A percentile compares a stretch with the other conserved stretches of the same genome.
Evolutionary conservation across 2,888 invertebrate genomes (phyloP).

Genomic region (Autographa gamma): DNA sequence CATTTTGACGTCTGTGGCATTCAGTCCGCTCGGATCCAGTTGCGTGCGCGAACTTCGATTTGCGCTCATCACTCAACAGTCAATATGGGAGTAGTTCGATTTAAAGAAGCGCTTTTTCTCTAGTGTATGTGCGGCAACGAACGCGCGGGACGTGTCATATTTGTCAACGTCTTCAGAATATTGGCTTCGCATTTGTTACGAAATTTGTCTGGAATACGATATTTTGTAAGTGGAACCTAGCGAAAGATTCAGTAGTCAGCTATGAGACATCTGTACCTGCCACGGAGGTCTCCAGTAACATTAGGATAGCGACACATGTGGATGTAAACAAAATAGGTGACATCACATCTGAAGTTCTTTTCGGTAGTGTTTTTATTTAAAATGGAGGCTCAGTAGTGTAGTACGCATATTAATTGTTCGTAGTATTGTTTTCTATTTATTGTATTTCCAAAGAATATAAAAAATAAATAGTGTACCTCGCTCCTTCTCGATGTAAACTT

Average conservation of each 20-base stretch:
- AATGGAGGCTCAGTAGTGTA: no score
- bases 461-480: no score
- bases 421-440: no score
- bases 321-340: not conserved
- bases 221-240: slow-evolving; percentile 15
- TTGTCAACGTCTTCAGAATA: slow-evolving; percentile 70
- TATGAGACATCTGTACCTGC: not conserved
- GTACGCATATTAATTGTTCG: no score
- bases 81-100: slow-evolving; percentile 64
- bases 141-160: slow-evolving; percentile 65
- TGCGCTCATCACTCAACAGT: slow-evolving; percentile 68
- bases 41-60: slow-evolving; percentile 12
- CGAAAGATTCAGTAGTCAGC: not conserved
- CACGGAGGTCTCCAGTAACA: not conserved
- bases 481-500: no score
- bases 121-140: slow-evolving; percentile 37
- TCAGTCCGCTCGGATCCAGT: not conserved
- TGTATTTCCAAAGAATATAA: no score
- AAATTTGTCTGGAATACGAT: slow-evolving; percentile 59
- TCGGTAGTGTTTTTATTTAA: no score
- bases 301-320: not conserved
- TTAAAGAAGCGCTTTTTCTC: slow-evolving; percentile 63
- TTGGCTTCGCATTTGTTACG: slow-evolving; percentile 64
- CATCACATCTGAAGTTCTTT: not conserved
- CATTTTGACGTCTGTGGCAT: slow-evolving; percentile 14